Percentiles rank a stretch among this genome's conserved stretches.
Evolutionary conservation across 2,888 invertebrate species (phyloP).

Genomic region (Drosophila monieri): DNA sequence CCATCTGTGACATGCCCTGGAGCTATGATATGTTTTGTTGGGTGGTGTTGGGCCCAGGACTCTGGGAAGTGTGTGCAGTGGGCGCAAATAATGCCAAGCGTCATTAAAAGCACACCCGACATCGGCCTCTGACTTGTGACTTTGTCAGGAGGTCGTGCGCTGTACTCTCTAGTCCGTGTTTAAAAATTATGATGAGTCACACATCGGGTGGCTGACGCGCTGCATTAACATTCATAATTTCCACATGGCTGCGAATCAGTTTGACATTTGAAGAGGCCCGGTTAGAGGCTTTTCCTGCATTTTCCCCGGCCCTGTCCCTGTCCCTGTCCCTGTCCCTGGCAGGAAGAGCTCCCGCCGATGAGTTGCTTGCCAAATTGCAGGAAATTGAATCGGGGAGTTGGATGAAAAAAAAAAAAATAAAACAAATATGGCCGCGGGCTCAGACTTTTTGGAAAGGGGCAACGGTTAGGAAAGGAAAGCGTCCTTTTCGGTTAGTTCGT

Average conservation of each 20-base stretch:
- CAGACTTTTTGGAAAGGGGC: conserved; percentile 22
- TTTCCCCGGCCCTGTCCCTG: conserved; percentile 8
- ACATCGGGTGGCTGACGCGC: conserved; percentile 47
- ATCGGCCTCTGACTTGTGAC: conserved; percentile 9
- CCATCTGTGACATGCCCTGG: conserved; percentile 47
- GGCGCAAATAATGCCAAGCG: conserved; percentile 70
- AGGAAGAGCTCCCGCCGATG: conserved; percentile 27
- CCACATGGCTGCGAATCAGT: conserved; percentile 61
- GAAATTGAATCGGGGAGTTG: conserved; percentile 72
- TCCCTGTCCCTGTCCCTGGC: conserved; percentile 6
- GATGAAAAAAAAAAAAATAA: conserved; percentile 39
- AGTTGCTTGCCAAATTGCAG: conserved; percentile 63
- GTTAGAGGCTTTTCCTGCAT: conserved; percentile 22
- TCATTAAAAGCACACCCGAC: conserved; percentile 74
- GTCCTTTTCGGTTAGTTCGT: conserved; percentile 31
- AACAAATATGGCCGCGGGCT: conserved; percentile 72
- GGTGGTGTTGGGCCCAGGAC: conserved; percentile 9
- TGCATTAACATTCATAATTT: conserved; percentile 77
- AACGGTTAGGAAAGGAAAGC: conserved; percentile 42
- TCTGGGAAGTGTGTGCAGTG: conserved; percentile 60
- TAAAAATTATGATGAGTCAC: conserved; percentile 76
- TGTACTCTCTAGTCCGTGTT: conserved; percentile 28
- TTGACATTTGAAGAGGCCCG: conserved; percentile 61
- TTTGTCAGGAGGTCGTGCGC: conserved; percentile 16
- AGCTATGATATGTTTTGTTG: conserved; percentile 38